Conservation (phyloP, 2,797 vertebrate genomes). For the Falco novaeseelandiae region DNA sequence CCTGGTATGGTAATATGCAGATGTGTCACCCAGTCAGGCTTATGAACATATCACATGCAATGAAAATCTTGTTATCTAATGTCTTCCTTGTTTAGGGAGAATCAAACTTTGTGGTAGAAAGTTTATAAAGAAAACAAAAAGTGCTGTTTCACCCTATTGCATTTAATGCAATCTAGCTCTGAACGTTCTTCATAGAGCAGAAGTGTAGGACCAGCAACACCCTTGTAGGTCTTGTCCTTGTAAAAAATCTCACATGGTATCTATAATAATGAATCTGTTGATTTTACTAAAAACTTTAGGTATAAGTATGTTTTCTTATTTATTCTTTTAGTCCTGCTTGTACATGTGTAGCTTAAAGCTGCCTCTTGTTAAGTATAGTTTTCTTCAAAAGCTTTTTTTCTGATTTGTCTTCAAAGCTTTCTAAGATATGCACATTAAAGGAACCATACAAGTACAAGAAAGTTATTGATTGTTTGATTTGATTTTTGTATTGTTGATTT, state of each 20-base stretch:
- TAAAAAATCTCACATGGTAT: background rate
- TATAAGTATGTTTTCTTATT: background rate
- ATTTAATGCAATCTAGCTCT: background rate
- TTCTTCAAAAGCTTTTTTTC: background rate
- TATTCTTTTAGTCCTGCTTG: background rate
- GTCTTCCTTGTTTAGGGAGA: background rate
- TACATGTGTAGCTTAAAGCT: background rate
- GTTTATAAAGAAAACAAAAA: background rate
- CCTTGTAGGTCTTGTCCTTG: background rate
- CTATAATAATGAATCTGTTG: background rate
- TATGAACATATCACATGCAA: background rate
- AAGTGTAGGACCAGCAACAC: background rate
- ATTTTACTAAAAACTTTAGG: background rate
- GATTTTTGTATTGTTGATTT: conserved; percentile 3
- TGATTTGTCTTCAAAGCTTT: background rate
- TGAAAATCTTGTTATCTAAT: background rate
- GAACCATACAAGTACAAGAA: background rate
- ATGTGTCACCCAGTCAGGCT: background rate
- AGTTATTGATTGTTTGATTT: conserved; percentile 20
- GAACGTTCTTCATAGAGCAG: background rate
- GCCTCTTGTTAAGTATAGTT: background rate
- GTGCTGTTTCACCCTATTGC: background rate
- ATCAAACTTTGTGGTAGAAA: background rate
- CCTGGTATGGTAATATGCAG: background rate
- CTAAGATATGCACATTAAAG: background rate